A percentile compares a stretch with the other conserved stretches of the same genome.
Evolutionary conservation across 2,888 invertebrate genomes (phyloP).

Genomic region (Ptycholaimellus sp.): DNA sequence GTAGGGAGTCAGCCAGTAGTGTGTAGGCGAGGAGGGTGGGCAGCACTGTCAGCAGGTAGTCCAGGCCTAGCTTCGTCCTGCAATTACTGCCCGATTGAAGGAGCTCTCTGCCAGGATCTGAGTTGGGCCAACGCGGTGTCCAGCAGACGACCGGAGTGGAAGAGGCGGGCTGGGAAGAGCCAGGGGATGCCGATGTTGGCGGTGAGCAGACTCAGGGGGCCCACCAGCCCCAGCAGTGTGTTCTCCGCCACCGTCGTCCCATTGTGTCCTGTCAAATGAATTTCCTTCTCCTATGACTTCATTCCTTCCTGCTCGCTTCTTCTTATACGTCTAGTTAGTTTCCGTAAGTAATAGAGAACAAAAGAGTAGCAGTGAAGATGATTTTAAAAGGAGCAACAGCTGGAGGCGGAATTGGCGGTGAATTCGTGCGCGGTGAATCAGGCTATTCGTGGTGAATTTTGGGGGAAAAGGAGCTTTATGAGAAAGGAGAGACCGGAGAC

Average conservation of each 20-base stretch:
- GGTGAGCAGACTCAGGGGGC: slow-evolving; percentile 9
- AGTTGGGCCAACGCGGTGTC: slow-evolving; percentile 1
- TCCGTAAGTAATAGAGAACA: too few relatives aligned
- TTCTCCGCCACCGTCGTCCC: slow-evolving; percentile 11
- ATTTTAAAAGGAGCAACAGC: too few relatives aligned
- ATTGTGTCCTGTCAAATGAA: too few relatives aligned
- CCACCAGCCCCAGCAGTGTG: slow-evolving; percentile 2
- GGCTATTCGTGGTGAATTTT: too few relatives aligned
- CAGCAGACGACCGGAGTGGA: slow-evolving; percentile 4
- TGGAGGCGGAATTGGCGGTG: too few relatives aligned
- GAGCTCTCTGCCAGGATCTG: not conserved
- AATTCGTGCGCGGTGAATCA: too few relatives aligned
- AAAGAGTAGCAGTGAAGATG: too few relatives aligned
- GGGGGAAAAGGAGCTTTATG: too few relatives aligned
- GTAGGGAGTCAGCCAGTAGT: slow-evolving; percentile 7
- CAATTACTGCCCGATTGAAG: not conserved
- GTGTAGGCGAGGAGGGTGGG: slow-evolving; percentile 12
- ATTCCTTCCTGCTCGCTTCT: too few relatives aligned
- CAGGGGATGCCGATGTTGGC: slow-evolving; percentile 15
- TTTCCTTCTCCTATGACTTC: too few relatives aligned
- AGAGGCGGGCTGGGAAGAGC: slow-evolving; percentile 12
- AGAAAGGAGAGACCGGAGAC: too few relatives aligned
- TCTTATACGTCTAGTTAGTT: too few relatives aligned
- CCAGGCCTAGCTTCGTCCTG: slow-evolving; percentile 15
- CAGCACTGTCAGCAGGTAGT: slow-evolving; percentile 12